phyloP scores from a whole-genome alignment of 2,797 vertebrate species.

The Phoxinus dragarum region DNA sequence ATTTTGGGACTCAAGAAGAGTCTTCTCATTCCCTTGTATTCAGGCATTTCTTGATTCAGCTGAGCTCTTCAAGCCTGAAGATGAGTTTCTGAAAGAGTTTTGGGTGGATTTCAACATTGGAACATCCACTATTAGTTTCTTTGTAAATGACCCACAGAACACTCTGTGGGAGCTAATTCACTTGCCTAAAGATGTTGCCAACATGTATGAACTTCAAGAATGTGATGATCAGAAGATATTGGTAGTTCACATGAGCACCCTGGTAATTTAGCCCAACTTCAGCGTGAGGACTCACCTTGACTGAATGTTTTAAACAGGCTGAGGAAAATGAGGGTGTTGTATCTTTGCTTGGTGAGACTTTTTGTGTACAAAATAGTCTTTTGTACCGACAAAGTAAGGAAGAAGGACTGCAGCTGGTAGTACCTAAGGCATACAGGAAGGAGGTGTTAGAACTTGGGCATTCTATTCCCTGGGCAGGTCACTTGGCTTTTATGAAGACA shows the following conservation, averaged over 20 bases:
- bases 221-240: conserved; percentile 69
- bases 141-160: conserved; percentile 82
- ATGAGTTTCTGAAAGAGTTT: conserved; percentile 87
- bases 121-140: conserved; percentile 87
- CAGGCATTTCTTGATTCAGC: conserved; percentile 80
- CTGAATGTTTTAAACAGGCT: too few species aligned
- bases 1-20: conserved; percentile 81
- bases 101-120: conserved; percentile 93
- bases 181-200: conserved; percentile 76
- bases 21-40: conserved; percentile 87
- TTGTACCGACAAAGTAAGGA: too few species aligned
- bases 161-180: conserved; percentile 86
- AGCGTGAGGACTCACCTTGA: too few species aligned
- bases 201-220: conserved; percentile 75
- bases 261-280: too few species aligned
- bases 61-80: conserved; percentile 85
- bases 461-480: too few species aligned
- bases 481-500: too few species aligned
- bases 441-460: too few species aligned
- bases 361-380: too few species aligned
- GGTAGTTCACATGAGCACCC: conserved; percentile 71
- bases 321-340: too few species aligned
- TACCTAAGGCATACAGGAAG: too few species aligned
- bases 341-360: too few species aligned
- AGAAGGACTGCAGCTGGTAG: too few species aligned